A percentile compares a stretch with the other conserved stretches of the same genome.
Evolutionary conservation across 2,797 vertebrate species (phyloP).

Genomic region (Echiichthys vipera): DNA sequence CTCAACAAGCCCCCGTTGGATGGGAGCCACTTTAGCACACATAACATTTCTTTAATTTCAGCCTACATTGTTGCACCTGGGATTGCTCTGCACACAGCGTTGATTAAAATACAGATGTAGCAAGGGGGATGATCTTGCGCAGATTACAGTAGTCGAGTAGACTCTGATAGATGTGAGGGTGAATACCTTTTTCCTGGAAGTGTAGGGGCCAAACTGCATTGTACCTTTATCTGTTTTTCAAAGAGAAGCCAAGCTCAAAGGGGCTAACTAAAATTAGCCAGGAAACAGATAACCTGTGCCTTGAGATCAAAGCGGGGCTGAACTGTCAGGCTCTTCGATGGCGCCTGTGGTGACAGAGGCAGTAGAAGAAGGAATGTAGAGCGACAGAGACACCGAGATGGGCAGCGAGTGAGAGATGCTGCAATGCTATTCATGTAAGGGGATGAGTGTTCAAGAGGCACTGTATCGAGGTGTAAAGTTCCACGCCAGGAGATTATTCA

Average conservation of each 20-base stretch:
- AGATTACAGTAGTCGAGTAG: slow-evolving; percentile 31
- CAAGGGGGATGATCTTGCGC: slow-evolving; percentile 26
- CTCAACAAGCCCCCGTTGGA: slow-evolving; percentile 29
- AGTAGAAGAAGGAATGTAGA: slow-evolving; percentile 59
- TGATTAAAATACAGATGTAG: slow-evolving; percentile 32
- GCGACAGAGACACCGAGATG: slow-evolving; percentile 42
- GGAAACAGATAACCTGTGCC: slow-evolving; percentile 75
- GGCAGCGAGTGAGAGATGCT: slow-evolving; percentile 21
- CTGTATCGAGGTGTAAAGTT: slow-evolving; percentile 53
- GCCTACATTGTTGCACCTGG: not conserved
- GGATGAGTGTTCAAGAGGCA: slow-evolving; percentile 55
- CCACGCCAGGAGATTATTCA: slow-evolving; percentile 49
- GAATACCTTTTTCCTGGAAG: slow-evolving; percentile 15
- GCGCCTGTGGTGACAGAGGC: slow-evolving; percentile 52
- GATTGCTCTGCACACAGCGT: not conserved
- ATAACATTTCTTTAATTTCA: slow-evolving; percentile 38
- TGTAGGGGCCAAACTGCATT: slow-evolving; percentile 19
- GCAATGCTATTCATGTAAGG: slow-evolving; percentile 41
- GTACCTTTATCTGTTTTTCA: slow-evolving; percentile 65
- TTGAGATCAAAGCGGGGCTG: slow-evolving; percentile 74
- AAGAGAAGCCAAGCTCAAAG: slow-evolving; percentile 65
- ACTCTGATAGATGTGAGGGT: not conserved
- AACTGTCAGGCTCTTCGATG: slow-evolving; percentile 55
- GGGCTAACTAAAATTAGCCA: slow-evolving; percentile 79
- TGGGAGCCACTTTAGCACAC: slow-evolving; percentile 31